Evolutionary conservation across 2,113 vertebrate species (phyloP).

Genomic region (Delphinus delphis): DNA sequence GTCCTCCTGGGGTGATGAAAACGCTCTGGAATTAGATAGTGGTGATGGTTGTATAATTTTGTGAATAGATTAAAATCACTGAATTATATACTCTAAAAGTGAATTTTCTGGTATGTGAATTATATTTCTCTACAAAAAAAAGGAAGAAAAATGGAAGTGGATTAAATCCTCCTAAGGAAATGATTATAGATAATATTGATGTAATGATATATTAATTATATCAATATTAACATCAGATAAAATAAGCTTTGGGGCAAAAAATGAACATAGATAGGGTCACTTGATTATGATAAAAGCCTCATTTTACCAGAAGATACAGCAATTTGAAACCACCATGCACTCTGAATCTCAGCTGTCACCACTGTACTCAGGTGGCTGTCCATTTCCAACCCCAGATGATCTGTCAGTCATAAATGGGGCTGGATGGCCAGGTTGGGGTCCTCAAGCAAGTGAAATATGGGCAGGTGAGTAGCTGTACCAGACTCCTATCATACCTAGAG

Average conservation of each 20-base stretch:
- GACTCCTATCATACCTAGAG: background rate
- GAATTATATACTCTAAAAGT: background rate
- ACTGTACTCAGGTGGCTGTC: background rate
- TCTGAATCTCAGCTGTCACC: background rate
- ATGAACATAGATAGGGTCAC: background rate
- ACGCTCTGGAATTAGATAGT: background rate
- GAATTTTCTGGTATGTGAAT: background rate
- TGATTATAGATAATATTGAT: background rate
- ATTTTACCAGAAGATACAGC: background rate
- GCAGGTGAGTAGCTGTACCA: background rate
- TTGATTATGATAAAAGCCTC: background rate
- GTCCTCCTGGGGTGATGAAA: background rate
- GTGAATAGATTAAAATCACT: background rate
- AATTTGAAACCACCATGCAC: background rate
- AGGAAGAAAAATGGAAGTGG: background rate
- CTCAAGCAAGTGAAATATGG: background rate
- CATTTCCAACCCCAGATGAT: background rate
- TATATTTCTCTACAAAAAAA: background rate
- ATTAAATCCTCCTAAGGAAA: background rate
- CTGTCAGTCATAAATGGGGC: background rate
- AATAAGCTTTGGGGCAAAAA: background rate
- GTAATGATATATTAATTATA: background rate
- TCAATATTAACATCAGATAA: background rate
- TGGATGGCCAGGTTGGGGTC: background rate
- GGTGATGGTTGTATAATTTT: background rate